Conservation (phyloP, 2,113 vertebrate genomes). For the Electrona antarctica region DNA sequence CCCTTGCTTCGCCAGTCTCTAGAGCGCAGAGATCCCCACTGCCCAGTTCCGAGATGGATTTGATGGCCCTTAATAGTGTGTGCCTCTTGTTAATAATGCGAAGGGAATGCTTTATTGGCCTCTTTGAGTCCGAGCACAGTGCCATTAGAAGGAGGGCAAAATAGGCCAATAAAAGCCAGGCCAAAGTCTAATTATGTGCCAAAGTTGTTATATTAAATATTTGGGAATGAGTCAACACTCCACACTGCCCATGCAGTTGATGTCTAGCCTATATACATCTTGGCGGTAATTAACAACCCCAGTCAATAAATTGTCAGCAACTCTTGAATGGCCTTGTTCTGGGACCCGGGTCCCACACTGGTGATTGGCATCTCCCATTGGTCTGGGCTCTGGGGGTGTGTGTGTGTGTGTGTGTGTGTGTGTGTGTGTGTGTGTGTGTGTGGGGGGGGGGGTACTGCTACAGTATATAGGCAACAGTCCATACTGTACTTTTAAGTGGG, state of each 20-base stretch:
- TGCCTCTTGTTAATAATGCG: constrained; percentile 71
- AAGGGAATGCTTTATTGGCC: constrained; percentile 74
- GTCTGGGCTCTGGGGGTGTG: constrained; percentile 29
- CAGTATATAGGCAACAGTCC: constrained; percentile 27
- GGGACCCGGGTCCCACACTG: constrained; percentile 63
- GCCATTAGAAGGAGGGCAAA: constrained; percentile 74
- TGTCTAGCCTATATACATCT: constrained; percentile 45
- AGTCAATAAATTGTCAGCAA: constrained; percentile 56
- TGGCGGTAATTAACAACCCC: constrained; percentile 61
- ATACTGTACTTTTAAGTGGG: constrained; percentile 34
- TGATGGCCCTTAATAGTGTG: constrained; percentile 73
- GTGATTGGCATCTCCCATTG: constrained; percentile 55
- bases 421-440: too few species aligned
- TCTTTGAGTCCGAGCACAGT: constrained; percentile 74
- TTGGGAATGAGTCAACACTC: constrained; percentile 58
- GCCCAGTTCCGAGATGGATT: constrained; percentile 71
- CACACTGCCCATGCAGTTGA: constrained; percentile 34
- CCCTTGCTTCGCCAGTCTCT: constrained; percentile 50
- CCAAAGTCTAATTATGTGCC: constrained; percentile 73
- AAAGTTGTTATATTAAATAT: constrained; percentile 62
- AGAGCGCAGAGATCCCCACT: constrained; percentile 45
- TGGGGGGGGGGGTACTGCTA: too few species aligned
- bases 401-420: too few species aligned
- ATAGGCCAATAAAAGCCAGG: constrained; percentile 76
- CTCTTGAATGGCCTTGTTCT: constrained; percentile 41